Percentiles rank a stretch among this genome's conserved stretches.
phyloP scores from a whole-genome alignment of 2,797 vertebrate genomes.

The Meda fulgida region DNA sequence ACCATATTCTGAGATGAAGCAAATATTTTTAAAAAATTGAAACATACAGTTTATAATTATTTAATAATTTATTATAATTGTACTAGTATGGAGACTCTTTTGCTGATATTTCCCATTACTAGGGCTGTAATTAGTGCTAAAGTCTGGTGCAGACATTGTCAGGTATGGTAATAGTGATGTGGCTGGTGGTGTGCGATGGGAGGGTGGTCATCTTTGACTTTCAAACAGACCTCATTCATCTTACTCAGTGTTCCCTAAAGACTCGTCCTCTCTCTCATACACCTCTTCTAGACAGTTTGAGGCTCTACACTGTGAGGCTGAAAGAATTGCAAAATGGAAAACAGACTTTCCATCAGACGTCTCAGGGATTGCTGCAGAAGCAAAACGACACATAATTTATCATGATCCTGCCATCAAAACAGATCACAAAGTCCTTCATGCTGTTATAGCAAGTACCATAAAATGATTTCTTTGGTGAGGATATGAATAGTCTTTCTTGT shows the following conservation, averaged over 20 bases:
- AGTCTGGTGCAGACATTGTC: background rate
- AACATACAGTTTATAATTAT: too few relatives aligned
- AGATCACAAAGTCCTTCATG: slow-evolving; percentile 33
- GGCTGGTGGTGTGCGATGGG: slow-evolving; percentile 11
- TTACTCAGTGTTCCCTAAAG: slow-evolving; percentile 40
- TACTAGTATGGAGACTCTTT: background rate
- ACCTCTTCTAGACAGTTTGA: slow-evolving; percentile 40
- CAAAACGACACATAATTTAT: slow-evolving; percentile 50
- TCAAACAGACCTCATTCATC: slow-evolving; percentile 47
- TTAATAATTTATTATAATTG: too few relatives aligned
- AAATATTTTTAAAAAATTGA: background rate
- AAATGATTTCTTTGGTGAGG: slow-evolving; percentile 28
- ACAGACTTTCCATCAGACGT: slow-evolving; percentile 50
- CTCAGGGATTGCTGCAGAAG: slow-evolving; percentile 40
- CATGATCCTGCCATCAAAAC: slow-evolving; percentile 43
- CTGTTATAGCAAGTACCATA: slow-evolving; percentile 28
- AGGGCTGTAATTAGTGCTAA: background rate
- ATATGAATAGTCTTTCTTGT: slow-evolving; percentile 26
- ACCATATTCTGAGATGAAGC: background rate
- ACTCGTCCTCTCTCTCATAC: slow-evolving; percentile 28
- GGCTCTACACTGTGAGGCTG: slow-evolving; percentile 39
- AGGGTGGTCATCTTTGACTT: slow-evolving; percentile 42
- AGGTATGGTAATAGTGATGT: slow-evolving; percentile 26
- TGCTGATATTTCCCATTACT: slow-evolving; percentile 11
- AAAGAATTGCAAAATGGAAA: slow-evolving; percentile 50